phyloP scores from a whole-genome alignment of 2,113 vertebrate species.

The Nicator chloris region DNA sequence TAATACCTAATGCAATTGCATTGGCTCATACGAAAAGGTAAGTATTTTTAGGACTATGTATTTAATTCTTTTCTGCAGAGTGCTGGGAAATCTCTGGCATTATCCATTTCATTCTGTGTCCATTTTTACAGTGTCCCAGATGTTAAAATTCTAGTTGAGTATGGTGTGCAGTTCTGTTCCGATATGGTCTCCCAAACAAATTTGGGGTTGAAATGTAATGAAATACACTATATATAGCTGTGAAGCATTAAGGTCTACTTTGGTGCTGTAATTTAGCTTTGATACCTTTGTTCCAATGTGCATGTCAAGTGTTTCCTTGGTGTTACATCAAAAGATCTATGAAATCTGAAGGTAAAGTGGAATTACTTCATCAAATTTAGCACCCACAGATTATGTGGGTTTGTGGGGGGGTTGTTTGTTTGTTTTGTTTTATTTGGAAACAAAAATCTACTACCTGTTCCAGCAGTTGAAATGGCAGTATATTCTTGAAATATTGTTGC shows the following conservation, averaged over 20 bases:
- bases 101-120: not conserved
- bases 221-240: not conserved
- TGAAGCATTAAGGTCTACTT: not conserved
- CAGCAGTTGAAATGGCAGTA: not conserved
- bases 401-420: not conserved
- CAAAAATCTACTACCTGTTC: not conserved
- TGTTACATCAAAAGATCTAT: not conserved
- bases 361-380: not conserved
- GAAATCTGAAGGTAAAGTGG: not conserved
- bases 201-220: not conserved
- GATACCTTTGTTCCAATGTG: not conserved
- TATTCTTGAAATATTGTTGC: not conserved
- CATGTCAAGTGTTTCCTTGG: not conserved
- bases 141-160: not conserved
- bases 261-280: not conserved
- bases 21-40: constrained; percentile 85
- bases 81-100: not conserved
- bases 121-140: not conserved
- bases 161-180: not conserved
- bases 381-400: not conserved
- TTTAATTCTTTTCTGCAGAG: not conserved
- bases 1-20: constrained; percentile 82
- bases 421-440: not conserved
- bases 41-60: constrained; percentile 48
- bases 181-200: not conserved